A percentile compares a stretch with the other conserved stretches of the same genome.
Evolutionary conservation across 2,113 vertebrate genomes (phyloP).

Genomic region (Canis aureus): DNA sequence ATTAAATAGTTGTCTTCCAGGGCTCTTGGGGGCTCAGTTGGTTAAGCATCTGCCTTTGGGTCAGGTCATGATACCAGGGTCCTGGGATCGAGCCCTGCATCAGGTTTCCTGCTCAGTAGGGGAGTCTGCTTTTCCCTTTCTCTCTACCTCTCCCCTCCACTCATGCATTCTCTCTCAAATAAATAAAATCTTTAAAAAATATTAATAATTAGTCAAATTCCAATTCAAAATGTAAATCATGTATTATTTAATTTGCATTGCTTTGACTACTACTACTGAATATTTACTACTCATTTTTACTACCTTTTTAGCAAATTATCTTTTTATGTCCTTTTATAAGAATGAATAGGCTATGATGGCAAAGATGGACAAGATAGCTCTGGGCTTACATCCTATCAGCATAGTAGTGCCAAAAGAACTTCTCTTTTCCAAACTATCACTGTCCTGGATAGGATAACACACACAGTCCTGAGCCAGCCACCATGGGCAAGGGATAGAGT

Average conservation of each 20-base stretch:
- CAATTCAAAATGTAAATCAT: conserved; percentile 47
- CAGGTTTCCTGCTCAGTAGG: too few relatives aligned
- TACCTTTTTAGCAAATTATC: background rate
- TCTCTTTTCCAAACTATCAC: background rate
- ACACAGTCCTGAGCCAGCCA: background rate
- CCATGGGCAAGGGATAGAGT: background rate
- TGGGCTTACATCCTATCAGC: background rate
- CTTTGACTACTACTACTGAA: background rate
- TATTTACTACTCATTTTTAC: conserved; percentile 6
- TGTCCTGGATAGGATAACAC: background rate
- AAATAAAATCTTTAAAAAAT: too few relatives aligned
- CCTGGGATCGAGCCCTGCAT: too few relatives aligned
- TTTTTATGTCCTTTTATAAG: background rate
- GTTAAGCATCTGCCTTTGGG: too few relatives aligned
- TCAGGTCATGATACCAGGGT: too few relatives aligned
- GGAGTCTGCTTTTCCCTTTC: too few relatives aligned
- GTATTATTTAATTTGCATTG: background rate
- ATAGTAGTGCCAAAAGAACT: background rate
- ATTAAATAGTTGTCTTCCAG: background rate
- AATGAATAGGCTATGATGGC: background rate
- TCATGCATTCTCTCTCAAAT: too few relatives aligned
- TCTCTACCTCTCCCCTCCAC: too few relatives aligned
- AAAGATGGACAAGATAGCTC: background rate
- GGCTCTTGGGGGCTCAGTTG: too few relatives aligned
- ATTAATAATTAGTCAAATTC: background rate